These are phyloP conservation scores for Pseudolaguvia tuberculata DNA, from an alignment of 2,113 vertebrate species.

Conservation along the genomic window DNA sequence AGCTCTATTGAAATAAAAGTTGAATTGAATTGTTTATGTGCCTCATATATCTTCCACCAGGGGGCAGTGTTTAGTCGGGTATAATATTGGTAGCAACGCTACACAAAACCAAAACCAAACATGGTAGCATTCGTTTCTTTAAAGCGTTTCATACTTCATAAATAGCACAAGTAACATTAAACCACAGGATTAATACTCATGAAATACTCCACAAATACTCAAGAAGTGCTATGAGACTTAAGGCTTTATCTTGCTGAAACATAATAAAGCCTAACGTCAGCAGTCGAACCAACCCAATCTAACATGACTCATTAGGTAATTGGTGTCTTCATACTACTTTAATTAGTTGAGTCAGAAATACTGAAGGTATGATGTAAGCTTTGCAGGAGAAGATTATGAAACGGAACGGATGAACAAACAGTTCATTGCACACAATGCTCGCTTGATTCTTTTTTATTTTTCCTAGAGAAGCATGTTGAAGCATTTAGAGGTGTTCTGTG, in stretches of 20 bases:
- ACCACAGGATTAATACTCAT: neutral
- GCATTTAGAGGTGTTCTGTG: neutral
- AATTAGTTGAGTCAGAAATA: conserved; percentile 61
- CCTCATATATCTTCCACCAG: conserved; percentile 11
- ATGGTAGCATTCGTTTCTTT: neutral
- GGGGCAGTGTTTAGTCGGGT: conserved; percentile 20
- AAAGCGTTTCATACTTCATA: neutral
- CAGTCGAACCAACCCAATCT: neutral
- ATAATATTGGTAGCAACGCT: neutral
- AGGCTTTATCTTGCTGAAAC: neutral
- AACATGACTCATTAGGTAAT: neutral
- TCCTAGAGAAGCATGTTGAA: too few species aligned
- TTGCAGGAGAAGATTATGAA: conserved; percentile 16
- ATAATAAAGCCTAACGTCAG: neutral
- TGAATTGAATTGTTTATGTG: neutral
- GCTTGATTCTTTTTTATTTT: neutral
- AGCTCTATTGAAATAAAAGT: too few species aligned
- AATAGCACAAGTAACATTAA: neutral
- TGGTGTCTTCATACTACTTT: conserved; percentile 31
- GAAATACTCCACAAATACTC: neutral
- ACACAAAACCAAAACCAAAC: neutral
- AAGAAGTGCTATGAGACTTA: neutral
- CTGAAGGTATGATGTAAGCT: conserved; percentile 42
- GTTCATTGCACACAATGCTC: neutral
- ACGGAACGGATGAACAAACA: neutral